Base-by-base conservation (phyloP, 2,888 invertebrate species). In the Reticulitermes lucifugus region DNA sequence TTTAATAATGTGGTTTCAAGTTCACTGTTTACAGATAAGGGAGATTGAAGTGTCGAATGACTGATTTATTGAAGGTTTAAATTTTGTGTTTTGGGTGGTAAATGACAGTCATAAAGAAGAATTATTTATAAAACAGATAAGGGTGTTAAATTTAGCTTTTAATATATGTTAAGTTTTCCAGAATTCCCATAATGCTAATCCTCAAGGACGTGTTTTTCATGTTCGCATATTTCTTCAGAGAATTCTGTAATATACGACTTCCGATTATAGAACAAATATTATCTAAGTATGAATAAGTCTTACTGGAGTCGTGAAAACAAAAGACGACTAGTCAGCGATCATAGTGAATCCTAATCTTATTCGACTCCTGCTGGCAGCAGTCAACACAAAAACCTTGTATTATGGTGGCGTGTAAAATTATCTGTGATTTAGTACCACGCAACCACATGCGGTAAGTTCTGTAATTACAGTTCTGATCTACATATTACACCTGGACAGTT, bases 391-490 rank as follows among this genome's bases (percentile, higher is more conserved):
- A 77, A 77, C 46, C 73, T 4, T 73, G 35, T 12, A 41, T 73
- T 18, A 22, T 73, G 73, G 41, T 77, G 51, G 46, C 25, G 77
- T 77, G 77, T 77, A 51, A 77, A 77, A 77, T 77, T 77, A 46
- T 77, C 77, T 77, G 77, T 46, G 77, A 77, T 77, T 77, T 46
- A 46, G 77, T 46, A 46, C n/a, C n/a, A n/a, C 2, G 43, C 77
- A 46, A 46, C 77, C 51, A n/a, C 43, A 43, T 46, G 77, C 77
- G 46, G 75, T 75, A 75, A 77, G 51, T 25, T 46, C 0, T n/a
- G 51, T 77, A 77, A 77, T 77, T 77, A 77, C 41, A n/a, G 43
- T 46, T n/a, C 46, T 46, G 43, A 77, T 77, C 77, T 77, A 77
- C 77, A 77, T 77, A 77, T 51, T 73, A 73, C 9, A 14, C 0